Evolutionary conservation across 1,140 invertebrate species (phyloP), one percentile per base, ranked within the genome.

Genomic region (Dendrolimus punctatus): DNA sequence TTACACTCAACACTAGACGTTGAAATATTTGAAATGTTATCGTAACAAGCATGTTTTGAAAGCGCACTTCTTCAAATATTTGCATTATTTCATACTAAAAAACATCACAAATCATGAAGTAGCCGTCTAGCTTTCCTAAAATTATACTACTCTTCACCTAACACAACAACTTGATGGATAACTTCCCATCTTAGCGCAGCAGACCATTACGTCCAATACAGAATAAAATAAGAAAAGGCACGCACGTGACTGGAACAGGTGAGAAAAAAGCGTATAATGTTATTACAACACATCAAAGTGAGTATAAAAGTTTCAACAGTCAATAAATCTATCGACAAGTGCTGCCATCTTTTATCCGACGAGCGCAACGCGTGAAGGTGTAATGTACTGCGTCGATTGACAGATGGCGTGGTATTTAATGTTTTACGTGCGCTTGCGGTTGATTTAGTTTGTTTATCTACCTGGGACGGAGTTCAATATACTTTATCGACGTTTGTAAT

Each of bases 321-420:
- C 52, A 23, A 77, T 84, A 73, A 80, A 76, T 84, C 76, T 64
- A 40, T 81, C 68, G 55, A 40, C 67, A 62, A 53, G 68, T 72
- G 70, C 70, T 74, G 80, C 75, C 80, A 81, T 81, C 80, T 84
- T 77, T 81, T 73, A 69, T 49, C 58, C 49, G 45, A 41, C 53
- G 53, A 41, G 60, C 53, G 58, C 61, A 76, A 70, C 70, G 61
- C 59, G 65, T 49, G 69, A 67, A 75, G 68, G 74, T 70, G 67
- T 80, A 81, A 81, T 80, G 80, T 67, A 40, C 46, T 36, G 52
- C 59, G 75, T 39, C 68, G 77, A 83, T 53, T 63, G 80, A 83
- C 57, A 83, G 78, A 83, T 80, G 80, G 78, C 75, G 74, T 46
- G 71, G 47, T 41, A 54, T 40, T 52, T 46, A 56, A 55, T 55